These are phyloP conservation scores for Geotrupes spiniger DNA, from an alignment of 2,888 invertebrate species.

Conservation along the genomic window DNA sequence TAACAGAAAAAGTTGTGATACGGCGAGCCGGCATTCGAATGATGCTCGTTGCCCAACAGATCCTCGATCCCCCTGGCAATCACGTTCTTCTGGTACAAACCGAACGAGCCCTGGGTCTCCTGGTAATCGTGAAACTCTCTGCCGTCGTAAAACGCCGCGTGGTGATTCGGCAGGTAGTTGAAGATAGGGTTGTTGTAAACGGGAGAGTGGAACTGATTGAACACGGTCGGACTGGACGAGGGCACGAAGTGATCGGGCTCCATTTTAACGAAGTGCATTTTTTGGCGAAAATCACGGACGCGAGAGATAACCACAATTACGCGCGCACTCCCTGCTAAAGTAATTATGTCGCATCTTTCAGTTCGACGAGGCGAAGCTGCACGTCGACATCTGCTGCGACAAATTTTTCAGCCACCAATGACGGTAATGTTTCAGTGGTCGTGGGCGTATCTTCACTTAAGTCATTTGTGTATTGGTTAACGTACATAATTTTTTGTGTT, in stretches of 20 bases:
- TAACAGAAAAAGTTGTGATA: not conserved
- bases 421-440: constrained; percentile 31
- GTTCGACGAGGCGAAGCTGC: constrained; percentile 28
- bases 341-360: constrained; percentile 29
- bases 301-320: not conserved
- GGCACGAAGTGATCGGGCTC: constrained; percentile 29
- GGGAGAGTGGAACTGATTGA: constrained; percentile 13
- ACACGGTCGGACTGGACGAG: constrained; percentile 22
- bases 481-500: too few species aligned
- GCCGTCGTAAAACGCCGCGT: constrained; percentile 17
- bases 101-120: constrained; percentile 7
- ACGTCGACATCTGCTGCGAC: constrained; percentile 34
- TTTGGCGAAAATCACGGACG: constrained; percentile 4
- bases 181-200: constrained; percentile 11
- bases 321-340: constrained; percentile 23
- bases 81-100: constrained; percentile 14
- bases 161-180: constrained; percentile 19
- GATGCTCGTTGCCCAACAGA: constrained; percentile 5
- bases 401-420: constrained; percentile 35
- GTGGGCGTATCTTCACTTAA: constrained; percentile 31
- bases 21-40: not conserved
- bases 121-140: constrained; percentile 17
- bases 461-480: too few species aligned
- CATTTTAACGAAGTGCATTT: constrained; percentile 34
- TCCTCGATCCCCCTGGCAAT: constrained; percentile 18